Evolutionary conservation across 2,113 vertebrate genomes (phyloP).

Genomic region (Stictonetta naevosa): DNA sequence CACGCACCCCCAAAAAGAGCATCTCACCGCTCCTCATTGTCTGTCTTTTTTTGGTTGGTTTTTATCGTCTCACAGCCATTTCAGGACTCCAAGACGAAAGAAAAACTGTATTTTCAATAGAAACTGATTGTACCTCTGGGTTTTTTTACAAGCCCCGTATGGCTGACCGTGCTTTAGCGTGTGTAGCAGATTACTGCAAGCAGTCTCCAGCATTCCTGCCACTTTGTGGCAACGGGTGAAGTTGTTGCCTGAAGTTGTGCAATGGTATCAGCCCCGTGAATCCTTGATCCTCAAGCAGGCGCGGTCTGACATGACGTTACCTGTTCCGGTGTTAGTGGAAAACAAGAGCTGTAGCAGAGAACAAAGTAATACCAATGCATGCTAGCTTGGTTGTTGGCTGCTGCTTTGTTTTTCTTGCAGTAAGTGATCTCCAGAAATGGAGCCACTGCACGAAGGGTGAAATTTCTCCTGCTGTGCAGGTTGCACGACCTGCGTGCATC

Average conservation of each 20-base stretch:
- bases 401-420: neutral
- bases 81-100: constrained; percentile 6
- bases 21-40: constrained; percentile 29
- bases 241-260: neutral
- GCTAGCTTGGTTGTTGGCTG: neutral
- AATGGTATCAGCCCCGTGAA: neutral
- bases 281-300: neutral
- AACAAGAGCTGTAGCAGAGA: neutral
- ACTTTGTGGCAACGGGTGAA: neutral
- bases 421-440: fast-evolving
- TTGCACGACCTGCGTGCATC: neutral
- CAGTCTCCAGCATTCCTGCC: neutral
- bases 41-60: neutral
- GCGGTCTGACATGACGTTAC: fast-evolving
- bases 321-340: neutral
- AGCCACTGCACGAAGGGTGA: neutral
- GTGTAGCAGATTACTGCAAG: neutral
- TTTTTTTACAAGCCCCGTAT: neutral
- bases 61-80: neutral
- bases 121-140: constrained; percentile 7
- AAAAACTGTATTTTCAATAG: neutral
- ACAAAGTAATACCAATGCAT: neutral
- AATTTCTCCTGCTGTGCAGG: neutral
- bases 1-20: constrained; percentile 35
- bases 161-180: neutral